These are phyloP conservation scores for Drosophila lacicola DNA, from an alignment of 2,888 invertebrate genomes.

Conservation along the genomic window DNA sequence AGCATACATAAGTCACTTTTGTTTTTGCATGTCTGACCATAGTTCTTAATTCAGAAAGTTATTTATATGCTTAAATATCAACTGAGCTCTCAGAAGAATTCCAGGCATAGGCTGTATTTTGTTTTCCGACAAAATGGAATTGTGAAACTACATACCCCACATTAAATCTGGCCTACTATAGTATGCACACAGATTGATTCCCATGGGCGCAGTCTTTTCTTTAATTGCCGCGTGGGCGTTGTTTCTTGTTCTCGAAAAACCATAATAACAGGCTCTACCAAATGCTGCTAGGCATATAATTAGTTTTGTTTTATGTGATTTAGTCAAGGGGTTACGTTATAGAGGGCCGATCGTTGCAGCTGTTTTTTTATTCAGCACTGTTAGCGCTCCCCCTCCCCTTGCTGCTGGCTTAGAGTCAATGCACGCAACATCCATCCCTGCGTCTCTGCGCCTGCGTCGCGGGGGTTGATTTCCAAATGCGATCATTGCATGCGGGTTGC, in stretches of 20 bases:
- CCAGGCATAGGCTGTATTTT: too few relatives aligned
- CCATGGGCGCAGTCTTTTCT: conserved; percentile 6
- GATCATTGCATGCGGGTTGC: conserved; percentile 70
- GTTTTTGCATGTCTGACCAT: too few relatives aligned
- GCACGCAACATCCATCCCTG: conserved; percentile 67
- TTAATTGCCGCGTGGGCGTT: conserved; percentile 43
- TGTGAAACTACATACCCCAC: too few relatives aligned
- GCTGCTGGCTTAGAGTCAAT: conserved; percentile 28
- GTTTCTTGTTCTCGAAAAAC: conserved; percentile 22
- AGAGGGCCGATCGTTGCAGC: conserved; percentile 25
- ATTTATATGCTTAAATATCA: too few relatives aligned
- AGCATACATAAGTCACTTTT: too few relatives aligned
- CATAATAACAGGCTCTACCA: conserved; percentile 41
- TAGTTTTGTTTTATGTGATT: conserved; percentile 56
- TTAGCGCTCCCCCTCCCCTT: conserved; percentile 1
- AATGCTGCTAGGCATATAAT: conserved; percentile 36
- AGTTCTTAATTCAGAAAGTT: too few relatives aligned
- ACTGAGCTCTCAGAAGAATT: too few relatives aligned
- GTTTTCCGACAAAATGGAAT: too few relatives aligned
- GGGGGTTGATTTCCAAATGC: conserved; percentile 71
- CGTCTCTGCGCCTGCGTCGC: conserved; percentile 55
- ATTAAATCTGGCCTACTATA: too few relatives aligned
- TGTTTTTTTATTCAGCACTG: conserved; percentile 35
- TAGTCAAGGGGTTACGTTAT: conserved; percentile 31
- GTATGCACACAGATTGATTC: background rate